Evolutionary conservation across 2,797 vertebrate species (phyloP).

Genomic region (Tapera naevia): DNA sequence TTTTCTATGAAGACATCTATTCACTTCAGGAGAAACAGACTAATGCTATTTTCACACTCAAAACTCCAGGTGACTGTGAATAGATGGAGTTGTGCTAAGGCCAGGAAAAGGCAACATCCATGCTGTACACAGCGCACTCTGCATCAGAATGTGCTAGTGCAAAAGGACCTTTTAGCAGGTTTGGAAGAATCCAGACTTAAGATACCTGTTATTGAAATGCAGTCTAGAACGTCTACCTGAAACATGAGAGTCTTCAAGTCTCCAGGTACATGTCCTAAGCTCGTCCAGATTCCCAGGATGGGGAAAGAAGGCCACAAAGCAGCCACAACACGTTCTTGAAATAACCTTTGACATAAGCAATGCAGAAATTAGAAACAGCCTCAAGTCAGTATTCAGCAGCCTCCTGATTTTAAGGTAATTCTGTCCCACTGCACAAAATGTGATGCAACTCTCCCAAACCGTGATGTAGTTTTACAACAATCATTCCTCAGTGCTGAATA

Average conservation of each 20-base stretch:
- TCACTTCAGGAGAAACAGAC: background rate
- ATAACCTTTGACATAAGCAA: background rate
- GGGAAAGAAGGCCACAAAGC: accelerated
- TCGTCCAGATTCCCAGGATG: background rate
- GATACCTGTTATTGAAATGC: background rate
- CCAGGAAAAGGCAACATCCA: background rate
- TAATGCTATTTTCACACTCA: background rate
- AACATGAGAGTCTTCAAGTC: background rate
- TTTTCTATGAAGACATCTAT: background rate
- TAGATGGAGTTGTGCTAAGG: background rate
- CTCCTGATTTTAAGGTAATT: background rate
- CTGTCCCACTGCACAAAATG: background rate
- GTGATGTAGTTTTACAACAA: background rate
- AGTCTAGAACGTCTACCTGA: background rate
- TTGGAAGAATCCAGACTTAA: background rate
- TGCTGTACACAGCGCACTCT: background rate
- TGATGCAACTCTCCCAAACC: background rate
- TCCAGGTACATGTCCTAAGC: background rate
- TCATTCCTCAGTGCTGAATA: background rate
- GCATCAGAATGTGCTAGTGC: background rate
- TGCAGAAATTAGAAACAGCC: background rate
- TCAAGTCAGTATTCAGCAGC: background rate
- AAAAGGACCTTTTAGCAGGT: background rate
- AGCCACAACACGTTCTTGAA: background rate
- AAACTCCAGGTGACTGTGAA: background rate